phyloP scores from a whole-genome alignment of 2,797 vertebrate species.

The Schizopygopsis malacanthus region DNA sequence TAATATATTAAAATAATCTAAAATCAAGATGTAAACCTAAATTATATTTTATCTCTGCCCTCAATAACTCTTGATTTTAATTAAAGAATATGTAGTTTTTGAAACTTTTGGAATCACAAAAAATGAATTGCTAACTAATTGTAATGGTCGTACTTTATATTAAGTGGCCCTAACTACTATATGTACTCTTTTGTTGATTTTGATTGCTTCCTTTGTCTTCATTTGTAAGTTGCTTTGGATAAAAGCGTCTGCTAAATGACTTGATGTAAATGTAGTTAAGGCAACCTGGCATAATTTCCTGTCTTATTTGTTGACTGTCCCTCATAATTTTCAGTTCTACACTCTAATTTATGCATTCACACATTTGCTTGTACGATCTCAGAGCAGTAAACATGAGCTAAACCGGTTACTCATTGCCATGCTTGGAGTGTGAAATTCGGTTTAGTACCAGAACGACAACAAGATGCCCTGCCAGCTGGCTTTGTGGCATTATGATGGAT shows the following conservation, averaged over 20 bases:
- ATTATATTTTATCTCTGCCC: neutral
- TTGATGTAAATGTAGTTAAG: no score
- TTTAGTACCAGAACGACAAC: slow-evolving; percentile 26
- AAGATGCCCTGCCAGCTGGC: slow-evolving; percentile 26
- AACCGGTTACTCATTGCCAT: slow-evolving; percentile 8
- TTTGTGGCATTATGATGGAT: slow-evolving; percentile 43
- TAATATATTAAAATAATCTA: neutral
- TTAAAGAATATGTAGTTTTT: neutral
- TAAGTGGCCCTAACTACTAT: no score
- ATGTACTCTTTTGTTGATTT: no score
- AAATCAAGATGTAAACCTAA: neutral
- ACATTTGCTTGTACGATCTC: slow-evolving; percentile 1
- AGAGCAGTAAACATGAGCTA: slow-evolving; percentile 20
- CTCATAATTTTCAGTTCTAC: neutral
- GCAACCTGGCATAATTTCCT: neutral
- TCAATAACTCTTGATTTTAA: neutral
- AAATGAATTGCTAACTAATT: neutral
- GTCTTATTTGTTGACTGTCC: neutral
- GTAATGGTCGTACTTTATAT: neutral
- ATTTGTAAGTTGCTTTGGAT: no score
- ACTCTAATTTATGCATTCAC: neutral
- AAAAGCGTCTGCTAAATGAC: no score
- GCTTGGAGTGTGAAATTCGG: slow-evolving; percentile 35
- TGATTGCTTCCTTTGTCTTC: no score
- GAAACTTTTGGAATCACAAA: slow-evolving; percentile 1